phyloP scores from a whole-genome alignment of 1,140 invertebrate genomes.

The Hesperophylax magnus region DNA sequence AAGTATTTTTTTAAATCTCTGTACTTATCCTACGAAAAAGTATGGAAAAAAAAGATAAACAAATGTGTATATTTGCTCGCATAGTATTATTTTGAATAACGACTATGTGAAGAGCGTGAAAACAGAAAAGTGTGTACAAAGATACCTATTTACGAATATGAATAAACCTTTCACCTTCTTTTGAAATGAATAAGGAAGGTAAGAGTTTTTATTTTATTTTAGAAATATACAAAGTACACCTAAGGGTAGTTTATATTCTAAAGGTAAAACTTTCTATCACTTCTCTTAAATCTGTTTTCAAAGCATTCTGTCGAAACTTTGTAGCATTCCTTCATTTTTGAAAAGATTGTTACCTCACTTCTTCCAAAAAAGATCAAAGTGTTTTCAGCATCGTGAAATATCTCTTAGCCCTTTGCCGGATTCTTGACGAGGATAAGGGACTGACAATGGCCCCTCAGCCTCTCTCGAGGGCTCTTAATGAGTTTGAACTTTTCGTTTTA shows the following conservation, averaged over 20 bases:
- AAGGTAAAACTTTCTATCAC: background rate
- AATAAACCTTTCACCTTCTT: too few relatives aligned
- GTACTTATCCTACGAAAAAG: too few relatives aligned
- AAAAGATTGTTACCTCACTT: background rate
- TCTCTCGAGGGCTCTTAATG: background rate
- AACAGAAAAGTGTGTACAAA: too few relatives aligned
- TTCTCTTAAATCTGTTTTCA: background rate
- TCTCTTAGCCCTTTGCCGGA: conserved; percentile 17
- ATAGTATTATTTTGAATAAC: too few relatives aligned
- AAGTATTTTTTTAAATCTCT: too few relatives aligned
- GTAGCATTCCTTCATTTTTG: conserved; percentile 9
- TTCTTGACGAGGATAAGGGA: conserved; percentile 15
- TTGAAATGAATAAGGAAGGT: too few relatives aligned
- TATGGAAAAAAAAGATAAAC: too few relatives aligned
- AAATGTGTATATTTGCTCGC: too few relatives aligned
- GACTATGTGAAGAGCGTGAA: too few relatives aligned
- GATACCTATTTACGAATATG: too few relatives aligned
- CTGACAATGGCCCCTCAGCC: background rate
- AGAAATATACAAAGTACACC: too few relatives aligned
- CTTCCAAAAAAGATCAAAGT: conserved; percentile 20
- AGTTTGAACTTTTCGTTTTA: background rate
- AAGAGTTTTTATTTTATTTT: too few relatives aligned
- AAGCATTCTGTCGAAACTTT: background rate
- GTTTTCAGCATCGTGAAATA: conserved; percentile 15
- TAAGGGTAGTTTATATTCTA: background rate